phyloP scores from a whole-genome alignment of 2,888 invertebrate species.

The Agonopterix alstromeriana region DNA sequence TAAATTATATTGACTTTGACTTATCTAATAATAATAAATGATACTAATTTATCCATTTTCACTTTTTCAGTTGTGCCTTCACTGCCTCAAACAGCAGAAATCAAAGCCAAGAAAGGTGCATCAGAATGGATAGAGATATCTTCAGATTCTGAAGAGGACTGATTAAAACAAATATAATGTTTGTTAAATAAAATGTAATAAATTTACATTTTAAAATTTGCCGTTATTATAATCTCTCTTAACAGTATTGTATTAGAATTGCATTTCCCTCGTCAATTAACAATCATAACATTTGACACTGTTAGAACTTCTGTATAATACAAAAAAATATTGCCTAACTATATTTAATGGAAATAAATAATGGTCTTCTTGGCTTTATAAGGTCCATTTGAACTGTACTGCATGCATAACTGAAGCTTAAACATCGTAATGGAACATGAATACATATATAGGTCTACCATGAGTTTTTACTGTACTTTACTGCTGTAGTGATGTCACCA shows the following conservation, averaged over 20 bases:
- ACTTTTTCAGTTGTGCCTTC: slow-evolving; percentile 53
- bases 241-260: slow-evolving; percentile 29
- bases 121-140: slow-evolving; percentile 68
- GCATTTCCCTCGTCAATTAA: slow-evolving; percentile 46
- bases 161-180: slow-evolving; percentile 25
- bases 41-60: not conserved
- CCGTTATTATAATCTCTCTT: slow-evolving; percentile 54
- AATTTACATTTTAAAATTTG: slow-evolving; percentile 50
- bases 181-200: slow-evolving; percentile 58
- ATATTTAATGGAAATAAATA: slow-evolving; percentile 24
- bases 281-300: slow-evolving; percentile 35
- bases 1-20: too few relatives aligned
- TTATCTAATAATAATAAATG: too few relatives aligned
- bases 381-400: slow-evolving; percentile 5
- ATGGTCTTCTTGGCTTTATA: slow-evolving; percentile 7
- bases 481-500: too few relatives aligned
- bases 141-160: slow-evolving; percentile 60
- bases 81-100: slow-evolving; percentile 53
- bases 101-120: slow-evolving; percentile 40
- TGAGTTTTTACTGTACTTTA: too few relatives aligned
- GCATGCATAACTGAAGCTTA: too few relatives aligned
- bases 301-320: slow-evolving; percentile 20
- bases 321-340: slow-evolving; percentile 14
- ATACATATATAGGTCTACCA: too few relatives aligned
- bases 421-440: too few relatives aligned